These are phyloP conservation scores for Pachypeltis micranthus DNA, from an alignment of 1,140 invertebrate species.

Conservation along the genomic window DNA sequence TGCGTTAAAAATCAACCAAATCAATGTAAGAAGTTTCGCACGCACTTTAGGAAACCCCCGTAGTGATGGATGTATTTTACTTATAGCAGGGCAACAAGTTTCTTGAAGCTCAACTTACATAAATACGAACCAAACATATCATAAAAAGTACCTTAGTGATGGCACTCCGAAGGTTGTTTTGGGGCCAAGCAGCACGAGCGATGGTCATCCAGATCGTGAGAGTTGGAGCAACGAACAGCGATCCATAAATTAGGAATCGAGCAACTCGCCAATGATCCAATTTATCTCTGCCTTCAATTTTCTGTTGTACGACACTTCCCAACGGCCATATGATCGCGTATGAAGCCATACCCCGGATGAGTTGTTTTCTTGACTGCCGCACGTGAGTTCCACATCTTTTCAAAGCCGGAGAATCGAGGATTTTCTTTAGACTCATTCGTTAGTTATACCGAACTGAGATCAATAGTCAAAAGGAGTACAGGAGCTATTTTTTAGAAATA, in stretches of 20 bases:
- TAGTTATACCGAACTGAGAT: no score
- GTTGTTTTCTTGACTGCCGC: neutral
- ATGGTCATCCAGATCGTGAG: slow-evolving; percentile 55
- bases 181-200: slow-evolving; percentile 49
- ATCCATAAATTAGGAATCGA: slow-evolving; percentile 55
- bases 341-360: slow-evolving; percentile 54
- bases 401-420: neutral
- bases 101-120: no score
- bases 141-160: slow-evolving; percentile 50
- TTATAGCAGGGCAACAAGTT: no score
- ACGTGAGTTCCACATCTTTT: neutral
- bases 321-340: slow-evolving; percentile 60
- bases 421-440: neutral
- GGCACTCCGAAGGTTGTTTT: slow-evolving; percentile 46
- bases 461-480: no score
- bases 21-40: no score
- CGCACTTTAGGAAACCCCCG: no score
- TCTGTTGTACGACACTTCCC: slow-evolving; percentile 48
- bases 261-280: slow-evolving; percentile 43
- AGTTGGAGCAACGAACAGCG: slow-evolving; percentile 56
- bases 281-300: slow-evolving; percentile 41
- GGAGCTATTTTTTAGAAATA: no score
- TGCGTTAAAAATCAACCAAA: no score
- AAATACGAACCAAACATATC: no score
- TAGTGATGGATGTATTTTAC: no score